Conservation (phyloP, 2,888 invertebrate species). For the Pristionchus fissidentatus region DNA sequence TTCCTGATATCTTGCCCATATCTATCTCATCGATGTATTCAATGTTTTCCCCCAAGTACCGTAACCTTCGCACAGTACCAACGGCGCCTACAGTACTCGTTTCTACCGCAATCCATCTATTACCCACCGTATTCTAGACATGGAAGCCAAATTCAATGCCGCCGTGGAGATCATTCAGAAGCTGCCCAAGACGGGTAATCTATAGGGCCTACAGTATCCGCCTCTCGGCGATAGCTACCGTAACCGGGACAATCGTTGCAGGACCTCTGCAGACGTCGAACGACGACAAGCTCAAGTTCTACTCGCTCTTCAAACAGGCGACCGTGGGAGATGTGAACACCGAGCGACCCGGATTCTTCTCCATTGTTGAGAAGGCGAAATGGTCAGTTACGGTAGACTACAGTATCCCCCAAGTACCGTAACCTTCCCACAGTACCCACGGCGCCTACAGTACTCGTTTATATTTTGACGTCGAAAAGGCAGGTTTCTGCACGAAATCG, state of each 20-base stretch:
- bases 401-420: neutral
- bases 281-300: constrained; percentile 73
- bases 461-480: too few species aligned
- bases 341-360: constrained; percentile 72
- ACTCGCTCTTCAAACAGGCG: constrained; percentile 74
- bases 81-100: too few species aligned
- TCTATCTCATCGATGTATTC: neutral
- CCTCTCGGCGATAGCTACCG: too few species aligned
- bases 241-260: constrained; percentile 51
- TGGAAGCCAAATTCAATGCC: constrained; percentile 70
- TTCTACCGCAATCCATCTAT: neutral
- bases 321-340: constrained; percentile 74
- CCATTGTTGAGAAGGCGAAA: constrained; percentile 70
- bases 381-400: constrained; percentile 59
- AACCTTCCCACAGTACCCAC: too few species aligned
- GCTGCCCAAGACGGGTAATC: constrained; percentile 70
- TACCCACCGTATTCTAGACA: neutral
- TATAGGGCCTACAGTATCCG: too few species aligned
- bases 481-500: too few species aligned
- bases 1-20: too few species aligned
- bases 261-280: constrained; percentile 72
- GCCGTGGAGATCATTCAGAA: constrained; percentile 75
- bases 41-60: too few species aligned
- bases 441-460: too few species aligned
- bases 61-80: too few species aligned